These are phyloP conservation scores for Solen grandis DNA, from an alignment of 1,140 invertebrate species.

Conservation along the genomic window DNA sequence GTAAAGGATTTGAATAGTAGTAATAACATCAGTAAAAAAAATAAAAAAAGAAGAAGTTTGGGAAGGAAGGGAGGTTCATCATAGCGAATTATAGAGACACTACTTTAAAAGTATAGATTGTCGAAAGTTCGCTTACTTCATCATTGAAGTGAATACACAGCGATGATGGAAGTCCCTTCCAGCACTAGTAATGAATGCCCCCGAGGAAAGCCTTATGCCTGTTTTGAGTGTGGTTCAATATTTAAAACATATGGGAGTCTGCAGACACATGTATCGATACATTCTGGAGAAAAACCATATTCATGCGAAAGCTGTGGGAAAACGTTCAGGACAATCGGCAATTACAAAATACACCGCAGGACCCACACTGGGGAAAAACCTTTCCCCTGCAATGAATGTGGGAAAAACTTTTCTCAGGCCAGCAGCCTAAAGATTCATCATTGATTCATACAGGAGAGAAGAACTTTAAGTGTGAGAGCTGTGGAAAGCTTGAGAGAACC, in stretches of 20 bases:
- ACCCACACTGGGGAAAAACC: slow-evolving; percentile 16
- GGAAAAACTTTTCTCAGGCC: slow-evolving; percentile 5
- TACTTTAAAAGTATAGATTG: too few relatives aligned
- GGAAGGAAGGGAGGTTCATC: too few relatives aligned
- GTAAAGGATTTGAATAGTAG: too few relatives aligned
- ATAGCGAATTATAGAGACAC: too few relatives aligned
- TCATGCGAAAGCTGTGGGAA: slow-evolving; percentile 21
- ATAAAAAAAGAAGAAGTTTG: too few relatives aligned
- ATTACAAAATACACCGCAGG: background rate
- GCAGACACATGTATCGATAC: background rate
- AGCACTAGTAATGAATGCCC: too few relatives aligned
- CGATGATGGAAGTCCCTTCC: too few relatives aligned
- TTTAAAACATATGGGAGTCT: background rate
- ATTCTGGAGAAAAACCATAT: slow-evolving; percentile 15
- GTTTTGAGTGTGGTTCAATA: background rate
- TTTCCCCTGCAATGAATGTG: slow-evolving; percentile 13
- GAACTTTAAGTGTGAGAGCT: background rate
- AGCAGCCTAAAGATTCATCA: slow-evolving; percentile 19
- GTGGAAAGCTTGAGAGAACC: background rate
- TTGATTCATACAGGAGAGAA: background rate
- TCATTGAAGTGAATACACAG: too few relatives aligned
- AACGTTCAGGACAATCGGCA: background rate
- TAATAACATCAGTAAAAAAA: too few relatives aligned
- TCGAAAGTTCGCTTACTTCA: too few relatives aligned
- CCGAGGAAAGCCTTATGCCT: too few relatives aligned